Evolutionary conservation across 2,113 vertebrate genomes (phyloP).

Genomic region (Ovibos moschatus): DNA sequence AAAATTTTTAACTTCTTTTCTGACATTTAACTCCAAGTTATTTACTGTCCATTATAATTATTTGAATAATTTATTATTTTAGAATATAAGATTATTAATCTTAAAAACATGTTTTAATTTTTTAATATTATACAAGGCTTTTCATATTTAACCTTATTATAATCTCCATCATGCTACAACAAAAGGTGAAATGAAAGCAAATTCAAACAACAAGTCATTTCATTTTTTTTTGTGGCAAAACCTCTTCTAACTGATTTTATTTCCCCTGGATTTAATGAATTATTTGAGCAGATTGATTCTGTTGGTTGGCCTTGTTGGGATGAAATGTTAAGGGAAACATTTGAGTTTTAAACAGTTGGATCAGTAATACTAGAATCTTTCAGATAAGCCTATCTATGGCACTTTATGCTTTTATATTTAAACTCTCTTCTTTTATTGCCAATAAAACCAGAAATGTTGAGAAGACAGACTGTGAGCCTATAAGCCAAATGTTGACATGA

Average conservation of each 20-base stretch:
- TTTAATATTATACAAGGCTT: neutral
- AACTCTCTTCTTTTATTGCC: conserved; percentile 18
- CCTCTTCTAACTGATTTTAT: neutral
- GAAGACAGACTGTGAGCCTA: neutral
- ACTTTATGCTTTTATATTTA: conserved; percentile 31
- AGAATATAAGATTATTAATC: neutral
- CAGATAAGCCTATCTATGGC: neutral
- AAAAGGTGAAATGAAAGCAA: neutral
- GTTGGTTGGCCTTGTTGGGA: neutral
- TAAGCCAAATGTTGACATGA: conserved; percentile 54
- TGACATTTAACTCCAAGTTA: neutral
- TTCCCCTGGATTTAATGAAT: neutral
- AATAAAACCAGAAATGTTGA: conserved; percentile 50
- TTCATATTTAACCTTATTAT: neutral
- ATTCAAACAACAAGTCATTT: neutral
- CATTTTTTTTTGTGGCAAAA: neutral
- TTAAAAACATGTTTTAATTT: neutral
- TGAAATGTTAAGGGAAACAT: neutral
- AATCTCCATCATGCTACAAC: neutral
- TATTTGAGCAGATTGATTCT: neutral
- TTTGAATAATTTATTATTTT: neutral
- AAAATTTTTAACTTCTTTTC: neutral
- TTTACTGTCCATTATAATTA: neutral
- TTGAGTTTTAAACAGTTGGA: conserved; percentile 9
- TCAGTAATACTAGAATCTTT: neutral